phyloP scores from a whole-genome alignment of 1,140 invertebrate genomes.

The Euura lappo region DNA sequence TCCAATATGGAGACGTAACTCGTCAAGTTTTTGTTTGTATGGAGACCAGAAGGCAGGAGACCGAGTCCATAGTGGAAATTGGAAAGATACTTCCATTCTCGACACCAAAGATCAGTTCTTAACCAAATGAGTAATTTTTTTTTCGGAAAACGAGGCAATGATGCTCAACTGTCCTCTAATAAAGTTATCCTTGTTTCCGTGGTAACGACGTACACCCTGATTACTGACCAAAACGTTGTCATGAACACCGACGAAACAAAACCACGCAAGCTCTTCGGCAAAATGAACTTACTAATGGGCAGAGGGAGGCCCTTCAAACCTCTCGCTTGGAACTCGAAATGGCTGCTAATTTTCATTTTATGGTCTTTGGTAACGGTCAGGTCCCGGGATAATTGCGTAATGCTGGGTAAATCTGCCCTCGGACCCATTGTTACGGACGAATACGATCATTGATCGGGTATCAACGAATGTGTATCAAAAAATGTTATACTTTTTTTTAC shows the following conservation, averaged over 20 bases:
- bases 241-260: not conserved
- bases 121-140: too few relatives aligned
- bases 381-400: not conserved
- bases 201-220: not conserved
- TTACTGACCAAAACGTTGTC: not conserved
- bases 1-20: too few relatives aligned
- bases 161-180: not conserved
- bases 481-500: too few relatives aligned
- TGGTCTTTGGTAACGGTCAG: not conserved
- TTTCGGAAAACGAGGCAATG: not conserved
- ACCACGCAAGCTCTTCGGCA: not conserved
- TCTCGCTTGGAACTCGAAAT: not conserved
- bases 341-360: not conserved
- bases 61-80: too few relatives aligned
- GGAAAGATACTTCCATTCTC: too few relatives aligned
- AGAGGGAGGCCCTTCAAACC: not conserved
- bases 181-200: not conserved
- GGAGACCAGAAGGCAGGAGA: too few relatives aligned
- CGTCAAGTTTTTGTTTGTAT: too few relatives aligned
- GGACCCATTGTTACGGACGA: not conserved
- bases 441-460: not conserved
- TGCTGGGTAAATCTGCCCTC: not conserved
- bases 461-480: too few relatives aligned
- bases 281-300: constrained; percentile 3
- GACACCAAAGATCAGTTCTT: too few relatives aligned